phyloP scores from a whole-genome alignment of 2,113 vertebrate species.

The Microcebus jonahi region DNA sequence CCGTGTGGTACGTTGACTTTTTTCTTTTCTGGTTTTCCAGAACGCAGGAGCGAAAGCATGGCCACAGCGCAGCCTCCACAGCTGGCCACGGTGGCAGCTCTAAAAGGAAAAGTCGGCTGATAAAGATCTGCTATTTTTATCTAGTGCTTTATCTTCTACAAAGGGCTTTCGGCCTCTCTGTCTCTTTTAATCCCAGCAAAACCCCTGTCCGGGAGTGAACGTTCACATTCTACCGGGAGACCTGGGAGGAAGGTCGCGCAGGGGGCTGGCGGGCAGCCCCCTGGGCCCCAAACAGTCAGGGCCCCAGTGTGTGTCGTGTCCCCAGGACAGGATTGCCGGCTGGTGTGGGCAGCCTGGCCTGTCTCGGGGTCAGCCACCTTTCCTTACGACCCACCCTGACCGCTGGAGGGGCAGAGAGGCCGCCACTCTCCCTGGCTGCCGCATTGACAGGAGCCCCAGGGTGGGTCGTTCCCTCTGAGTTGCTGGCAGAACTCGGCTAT shows the following conservation, averaged over 20 bases:
- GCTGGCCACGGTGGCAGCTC: neutral
- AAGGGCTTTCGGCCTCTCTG: neutral
- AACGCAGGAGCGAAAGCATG: neutral
- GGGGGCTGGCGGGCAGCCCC: neutral
- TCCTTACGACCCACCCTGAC: neutral
- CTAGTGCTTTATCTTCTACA: neutral
- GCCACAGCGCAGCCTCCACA: neutral
- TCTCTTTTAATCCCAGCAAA: neutral
- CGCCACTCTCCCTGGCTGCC: fast-evolving
- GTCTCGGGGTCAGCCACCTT: neutral
- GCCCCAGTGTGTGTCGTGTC: no score
- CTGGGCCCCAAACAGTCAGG: neutral
- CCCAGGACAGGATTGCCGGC: neutral
- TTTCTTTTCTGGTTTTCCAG: neutral
- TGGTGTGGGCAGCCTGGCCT: neutral
- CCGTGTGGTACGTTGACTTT: neutral
- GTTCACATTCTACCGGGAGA: neutral
- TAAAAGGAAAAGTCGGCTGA: neutral
- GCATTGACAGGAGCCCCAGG: neutral
- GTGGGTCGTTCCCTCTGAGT: neutral
- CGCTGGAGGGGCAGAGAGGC: neutral
- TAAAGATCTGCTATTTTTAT: slow-evolving; percentile 55
- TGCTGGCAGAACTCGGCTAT: neutral
- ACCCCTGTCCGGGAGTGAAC: neutral
- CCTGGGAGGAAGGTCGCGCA: neutral